phyloP scores from a whole-genome alignment of 2,888 invertebrate genomes.

The Cephus nigrinus region DNA sequence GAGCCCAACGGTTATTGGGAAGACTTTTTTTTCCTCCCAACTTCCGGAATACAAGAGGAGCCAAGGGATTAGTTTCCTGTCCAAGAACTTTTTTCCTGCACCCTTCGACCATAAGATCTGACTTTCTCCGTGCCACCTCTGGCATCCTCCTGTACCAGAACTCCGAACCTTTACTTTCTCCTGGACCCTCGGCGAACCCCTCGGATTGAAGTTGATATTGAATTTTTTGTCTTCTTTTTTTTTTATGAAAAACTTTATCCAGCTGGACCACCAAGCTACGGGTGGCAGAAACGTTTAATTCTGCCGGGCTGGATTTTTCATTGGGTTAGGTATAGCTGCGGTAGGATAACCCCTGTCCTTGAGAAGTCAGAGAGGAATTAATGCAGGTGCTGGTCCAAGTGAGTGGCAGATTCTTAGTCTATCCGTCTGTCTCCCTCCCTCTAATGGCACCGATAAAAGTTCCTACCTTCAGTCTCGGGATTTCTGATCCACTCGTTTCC shows the following conservation, averaged over 20 bases:
- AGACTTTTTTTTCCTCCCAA: background rate
- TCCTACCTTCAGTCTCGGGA: background rate
- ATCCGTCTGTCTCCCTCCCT: background rate
- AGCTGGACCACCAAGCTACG: background rate
- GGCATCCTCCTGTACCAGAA: background rate
- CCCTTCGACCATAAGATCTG: background rate
- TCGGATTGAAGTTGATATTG: slow-evolving; percentile 48
- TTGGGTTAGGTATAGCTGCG: background rate
- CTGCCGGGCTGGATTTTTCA: background rate
- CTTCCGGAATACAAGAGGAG: background rate
- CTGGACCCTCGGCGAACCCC: slow-evolving; percentile 30
- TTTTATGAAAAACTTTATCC: background rate
- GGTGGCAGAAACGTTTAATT: background rate
- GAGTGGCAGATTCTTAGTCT: background rate
- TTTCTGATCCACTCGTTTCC: background rate
- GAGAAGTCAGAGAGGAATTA: background rate
- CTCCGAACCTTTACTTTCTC: slow-evolving; percentile 10
- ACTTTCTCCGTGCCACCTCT: background rate
- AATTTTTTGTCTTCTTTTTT: slow-evolving; percentile 30
- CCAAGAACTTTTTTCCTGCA: background rate
- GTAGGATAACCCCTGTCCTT: background rate
- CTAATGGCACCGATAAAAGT: slow-evolving; percentile 12
- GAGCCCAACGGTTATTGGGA: background rate
- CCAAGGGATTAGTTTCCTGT: background rate
- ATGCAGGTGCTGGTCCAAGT: background rate